Evolutionary conservation across 2,888 invertebrate genomes (phyloP), one percentile per base, ranked within the genome.

Genomic region (Drosophila crucigera): DNA sequence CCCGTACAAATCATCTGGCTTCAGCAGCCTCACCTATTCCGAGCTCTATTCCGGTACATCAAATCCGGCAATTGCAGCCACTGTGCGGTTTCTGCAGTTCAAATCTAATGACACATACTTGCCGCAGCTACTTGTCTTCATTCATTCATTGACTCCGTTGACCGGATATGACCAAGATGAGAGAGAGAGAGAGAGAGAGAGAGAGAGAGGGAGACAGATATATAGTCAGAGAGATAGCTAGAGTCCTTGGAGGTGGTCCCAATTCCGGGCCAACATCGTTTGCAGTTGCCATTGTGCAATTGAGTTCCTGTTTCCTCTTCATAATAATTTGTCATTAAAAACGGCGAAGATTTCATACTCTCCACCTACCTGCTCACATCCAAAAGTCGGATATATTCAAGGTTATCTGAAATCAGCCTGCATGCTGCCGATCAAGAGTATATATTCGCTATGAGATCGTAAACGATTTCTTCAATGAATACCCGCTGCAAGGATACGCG

Each of bases 281-380:
- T 19, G 19, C 66, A 49, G 39, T 25, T 65, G 65, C 55, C 7
- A 39, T 50, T 61, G 61, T 28, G 50, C 50, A 22, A 50, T 56
- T 3, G 33, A 66, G 68, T 68, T 66, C 68, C 68, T 55, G 66
- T 68, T 66, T 66, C 68, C 66, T 33, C 49, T 50, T n/a, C 11
- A 19, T 14, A 16, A 14, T 35, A 35, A 16, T 35, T 2, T 35
- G 14, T 14, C 19, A 39, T 39, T 9, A 9, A 39, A 7, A 39
- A 39, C 19, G 19, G 39, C 3, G 5, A n/a, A 6, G 41, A 43
- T 11, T n/a, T 43, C n/a, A n/a, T 1, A 3, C 22, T 43, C 5
- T n/a, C 11, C 14, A 16, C 35, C 5, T 35, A 5, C 35, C 35
- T 35, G 35, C 14, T 14, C 14, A 41, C 41, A 41, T n/a, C 41